These are phyloP conservation scores for Agrypnia vestita DNA, from an alignment of 1,140 invertebrate genomes.

Conservation along the genomic window DNA sequence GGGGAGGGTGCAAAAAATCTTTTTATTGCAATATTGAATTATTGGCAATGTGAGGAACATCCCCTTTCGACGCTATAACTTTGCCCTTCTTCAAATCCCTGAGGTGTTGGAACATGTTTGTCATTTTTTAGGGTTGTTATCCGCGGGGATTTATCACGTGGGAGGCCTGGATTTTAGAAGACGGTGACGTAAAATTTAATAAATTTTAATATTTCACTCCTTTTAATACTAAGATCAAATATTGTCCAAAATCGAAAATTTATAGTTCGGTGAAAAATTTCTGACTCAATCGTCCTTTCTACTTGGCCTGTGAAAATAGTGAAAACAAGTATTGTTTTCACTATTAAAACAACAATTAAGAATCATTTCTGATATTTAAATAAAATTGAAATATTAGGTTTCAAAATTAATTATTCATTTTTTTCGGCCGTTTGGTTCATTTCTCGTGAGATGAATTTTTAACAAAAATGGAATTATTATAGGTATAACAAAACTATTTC, in stretches of 20 bases:
- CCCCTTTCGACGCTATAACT: constrained; percentile 24
- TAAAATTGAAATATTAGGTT: too few species aligned
- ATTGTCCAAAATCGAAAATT: not conserved
- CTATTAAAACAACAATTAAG: too few species aligned
- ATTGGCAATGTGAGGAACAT: not conserved
- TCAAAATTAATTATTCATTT: too few species aligned
- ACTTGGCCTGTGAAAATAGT: too few species aligned
- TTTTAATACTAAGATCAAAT: constrained; percentile 4
- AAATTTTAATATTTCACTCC: constrained; percentile 13
- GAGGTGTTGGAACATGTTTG: constrained; percentile 51
- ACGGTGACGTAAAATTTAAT: not conserved
- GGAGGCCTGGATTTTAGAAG: constrained; percentile 23
- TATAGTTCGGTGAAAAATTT: not conserved
- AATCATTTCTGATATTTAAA: too few species aligned
- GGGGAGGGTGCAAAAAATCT: constrained; percentile 3
- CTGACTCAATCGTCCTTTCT: too few species aligned
- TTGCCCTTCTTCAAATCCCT: constrained; percentile 47
- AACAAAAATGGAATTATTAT: too few species aligned
- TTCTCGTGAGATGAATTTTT: too few species aligned
- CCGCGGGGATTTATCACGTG: constrained; percentile 36
- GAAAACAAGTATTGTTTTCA: too few species aligned
- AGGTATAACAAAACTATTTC: too few species aligned
- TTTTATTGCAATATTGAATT: constrained; percentile 40
- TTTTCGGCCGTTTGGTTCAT: too few species aligned
- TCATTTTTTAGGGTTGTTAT: constrained; percentile 48